phyloP scores from a whole-genome alignment of 1,140 invertebrate species.

The Ephestia elutella region DNA sequence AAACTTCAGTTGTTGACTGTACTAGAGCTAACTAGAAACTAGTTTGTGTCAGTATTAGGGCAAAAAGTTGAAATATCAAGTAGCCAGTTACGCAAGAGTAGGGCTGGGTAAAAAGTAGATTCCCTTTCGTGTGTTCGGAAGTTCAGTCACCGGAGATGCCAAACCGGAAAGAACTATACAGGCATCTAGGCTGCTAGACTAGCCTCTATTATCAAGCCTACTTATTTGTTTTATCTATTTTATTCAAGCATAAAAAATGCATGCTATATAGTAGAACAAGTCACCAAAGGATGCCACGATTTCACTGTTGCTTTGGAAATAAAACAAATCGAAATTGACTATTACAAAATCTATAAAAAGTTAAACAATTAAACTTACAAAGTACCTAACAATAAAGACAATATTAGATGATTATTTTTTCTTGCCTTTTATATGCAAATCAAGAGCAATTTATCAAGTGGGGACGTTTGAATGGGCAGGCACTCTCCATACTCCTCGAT shows the following conservation, averaged over 20 bases:
- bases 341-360: too few species aligned
- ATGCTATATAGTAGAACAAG: too few species aligned
- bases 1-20: not conserved
- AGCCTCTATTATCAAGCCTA: too few species aligned
- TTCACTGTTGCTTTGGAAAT: too few species aligned
- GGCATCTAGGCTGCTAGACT: not conserved
- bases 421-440: constrained; percentile 11
- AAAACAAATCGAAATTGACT: too few species aligned
- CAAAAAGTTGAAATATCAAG: constrained; percentile 13
- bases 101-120: constrained; percentile 14
- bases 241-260: too few species aligned
- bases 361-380: too few species aligned
- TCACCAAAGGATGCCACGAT: too few species aligned
- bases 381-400: too few species aligned
- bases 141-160: constrained; percentile 10
- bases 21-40: constrained; percentile 8
- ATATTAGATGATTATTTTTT: not conserved
- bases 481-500: constrained; percentile 7
- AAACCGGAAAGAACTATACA: constrained; percentile 8
- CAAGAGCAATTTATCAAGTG: constrained; percentile 7
- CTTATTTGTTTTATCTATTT: too few species aligned
- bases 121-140: constrained; percentile 15
- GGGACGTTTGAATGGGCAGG: constrained; percentile 8
- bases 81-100: constrained; percentile 14
- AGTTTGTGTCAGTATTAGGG: constrained; percentile 10